A percentile compares a stretch with the other conserved stretches of the same genome.
phyloP scores from a whole-genome alignment of 2,888 invertebrate species.

The Heteromyza rotundicornis region DNA sequence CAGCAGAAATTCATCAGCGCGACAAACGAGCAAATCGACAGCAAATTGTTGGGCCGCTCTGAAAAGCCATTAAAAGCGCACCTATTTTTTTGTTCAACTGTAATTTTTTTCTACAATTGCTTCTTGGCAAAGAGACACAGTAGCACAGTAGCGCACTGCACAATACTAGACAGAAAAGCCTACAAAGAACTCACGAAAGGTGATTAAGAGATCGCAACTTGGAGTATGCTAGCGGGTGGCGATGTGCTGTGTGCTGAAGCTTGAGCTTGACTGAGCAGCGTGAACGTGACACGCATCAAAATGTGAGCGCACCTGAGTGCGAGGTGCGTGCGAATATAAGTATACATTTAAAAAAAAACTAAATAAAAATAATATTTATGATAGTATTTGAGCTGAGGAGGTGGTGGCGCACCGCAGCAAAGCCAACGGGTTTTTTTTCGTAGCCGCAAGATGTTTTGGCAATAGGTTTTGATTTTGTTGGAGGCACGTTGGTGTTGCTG shows the following conservation, averaged over 20 bases:
- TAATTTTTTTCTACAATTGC: background rate
- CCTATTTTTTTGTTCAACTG: background rate
- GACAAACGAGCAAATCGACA: background rate
- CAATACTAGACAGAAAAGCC: background rate
- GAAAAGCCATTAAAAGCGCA: background rate
- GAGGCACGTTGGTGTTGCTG: background rate
- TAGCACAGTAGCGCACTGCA: background rate
- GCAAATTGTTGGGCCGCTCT: too few species aligned
- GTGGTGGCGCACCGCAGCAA: background rate
- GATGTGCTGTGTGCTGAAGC: background rate
- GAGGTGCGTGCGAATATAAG: background rate
- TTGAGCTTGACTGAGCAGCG: background rate
- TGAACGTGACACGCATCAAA: background rate
- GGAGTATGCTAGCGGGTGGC: background rate
- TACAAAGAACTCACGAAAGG: background rate
- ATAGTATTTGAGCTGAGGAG: background rate
- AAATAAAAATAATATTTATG: conserved; percentile 1
- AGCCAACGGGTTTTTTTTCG: background rate
- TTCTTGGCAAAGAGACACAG: background rate
- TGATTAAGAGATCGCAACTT: background rate
- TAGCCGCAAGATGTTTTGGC: background rate
- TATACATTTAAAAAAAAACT: too few species aligned
- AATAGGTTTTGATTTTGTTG: background rate
- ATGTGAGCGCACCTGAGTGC: background rate
- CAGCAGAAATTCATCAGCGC: too few species aligned